phyloP scores from a whole-genome alignment of 2,797 vertebrate species.

The Cuniculus paca region DNA sequence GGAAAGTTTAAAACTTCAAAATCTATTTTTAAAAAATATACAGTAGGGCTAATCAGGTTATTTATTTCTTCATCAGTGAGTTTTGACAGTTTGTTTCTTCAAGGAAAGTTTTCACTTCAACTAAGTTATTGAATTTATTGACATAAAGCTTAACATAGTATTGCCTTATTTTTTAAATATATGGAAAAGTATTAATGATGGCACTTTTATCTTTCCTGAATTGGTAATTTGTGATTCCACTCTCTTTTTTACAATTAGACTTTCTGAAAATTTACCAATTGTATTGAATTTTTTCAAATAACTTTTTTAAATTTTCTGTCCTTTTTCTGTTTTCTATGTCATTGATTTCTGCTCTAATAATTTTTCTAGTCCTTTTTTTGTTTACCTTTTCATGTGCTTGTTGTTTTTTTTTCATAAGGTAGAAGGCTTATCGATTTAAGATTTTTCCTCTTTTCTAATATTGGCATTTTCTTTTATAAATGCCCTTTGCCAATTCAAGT shows the following conservation, averaged over 20 bases:
- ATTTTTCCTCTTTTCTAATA: slow-evolving; percentile 23
- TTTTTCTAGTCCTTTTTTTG: slow-evolving; percentile 33
- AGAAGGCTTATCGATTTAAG: slow-evolving; percentile 7
- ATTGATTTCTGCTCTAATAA: slow-evolving; percentile 46
- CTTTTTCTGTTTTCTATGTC: not conserved
- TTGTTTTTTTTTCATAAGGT: not conserved
- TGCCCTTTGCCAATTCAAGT: not conserved
- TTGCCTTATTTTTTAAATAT: not conserved
- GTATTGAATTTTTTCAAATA: not conserved
- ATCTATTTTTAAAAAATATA: not conserved
- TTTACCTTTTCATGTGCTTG: not conserved
- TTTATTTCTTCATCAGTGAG: not conserved
- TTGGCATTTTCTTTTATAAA: not conserved
- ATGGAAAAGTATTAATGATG: not conserved
- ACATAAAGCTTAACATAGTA: not conserved
- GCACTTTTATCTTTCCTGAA: not conserved
- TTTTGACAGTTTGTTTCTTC: slow-evolving; percentile 12
- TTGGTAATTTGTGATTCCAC: not conserved
- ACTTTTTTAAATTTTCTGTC: not conserved
- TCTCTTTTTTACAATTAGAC: not conserved
- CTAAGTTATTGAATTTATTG: not conserved
- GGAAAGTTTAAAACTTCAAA: not conserved
- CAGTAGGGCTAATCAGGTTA: not conserved
- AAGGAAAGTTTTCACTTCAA: not conserved
- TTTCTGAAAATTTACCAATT: not conserved